Evolutionary conservation across 2,888 invertebrate species (phyloP).

Genomic region (Diabrotica balteata): DNA sequence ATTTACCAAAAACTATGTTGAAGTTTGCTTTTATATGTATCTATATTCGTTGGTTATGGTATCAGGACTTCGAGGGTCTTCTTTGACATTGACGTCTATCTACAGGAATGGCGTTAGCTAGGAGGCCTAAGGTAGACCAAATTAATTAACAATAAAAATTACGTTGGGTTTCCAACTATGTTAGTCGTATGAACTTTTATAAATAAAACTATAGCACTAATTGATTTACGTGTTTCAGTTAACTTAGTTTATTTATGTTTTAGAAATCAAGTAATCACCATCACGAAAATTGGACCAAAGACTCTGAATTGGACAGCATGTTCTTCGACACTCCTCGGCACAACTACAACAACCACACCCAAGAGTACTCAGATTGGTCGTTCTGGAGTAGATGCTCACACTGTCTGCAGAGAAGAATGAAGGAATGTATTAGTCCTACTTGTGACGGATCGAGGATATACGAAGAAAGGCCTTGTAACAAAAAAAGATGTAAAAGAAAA

Average conservation of each 20-base stretch:
- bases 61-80: no score
- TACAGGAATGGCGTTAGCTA: no score
- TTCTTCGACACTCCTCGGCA: background rate
- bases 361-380: conserved; percentile 50
- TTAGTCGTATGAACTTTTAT: no score
- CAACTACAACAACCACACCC: background rate
- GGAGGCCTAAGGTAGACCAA: no score
- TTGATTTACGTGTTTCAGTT: no score
- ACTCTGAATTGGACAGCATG: conserved; percentile 13
- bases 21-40: no score
- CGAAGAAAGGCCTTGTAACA: conserved; percentile 58
- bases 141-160: no score
- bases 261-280: conserved; percentile 6
- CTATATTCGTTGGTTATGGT: no score
- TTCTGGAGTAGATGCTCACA: conserved; percentile 55
- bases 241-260: background rate
- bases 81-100: no score
- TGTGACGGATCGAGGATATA: conserved; percentile 52
- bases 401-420: conserved; percentile 77
- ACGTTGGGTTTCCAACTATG: no score
- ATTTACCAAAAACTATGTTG: no score
- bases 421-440: conserved; percentile 65
- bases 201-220: no score
- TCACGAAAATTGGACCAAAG: conserved; percentile 4
- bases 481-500: conserved; percentile 58